Evolutionary conservation across 2,113 vertebrate species (phyloP), one percentile per base, ranked within the genome.

Genomic region (Limnothrissa miodon): DNA sequence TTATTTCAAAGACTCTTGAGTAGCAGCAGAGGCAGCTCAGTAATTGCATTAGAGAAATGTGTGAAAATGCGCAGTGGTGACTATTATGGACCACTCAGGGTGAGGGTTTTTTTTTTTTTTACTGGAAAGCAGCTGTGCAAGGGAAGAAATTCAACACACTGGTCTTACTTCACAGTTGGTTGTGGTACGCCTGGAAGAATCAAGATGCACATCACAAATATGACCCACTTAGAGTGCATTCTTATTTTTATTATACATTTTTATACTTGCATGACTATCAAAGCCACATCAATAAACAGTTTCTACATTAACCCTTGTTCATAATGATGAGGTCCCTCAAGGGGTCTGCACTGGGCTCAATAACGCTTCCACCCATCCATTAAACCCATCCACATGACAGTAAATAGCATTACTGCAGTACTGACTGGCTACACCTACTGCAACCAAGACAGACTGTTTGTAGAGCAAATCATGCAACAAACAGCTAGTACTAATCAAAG

Each of bases 31-130:
- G 78, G 86, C 82, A 82, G 84, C 83, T 66, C 36, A 66, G 85
- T 90, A 92, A 94, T 91, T 92, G 91, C 88, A 89, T 89, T 91
- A 82, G 46, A 88, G 42, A 87, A 90, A 89, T 87, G 78, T 62
- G 78, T 83, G 88, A 91, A 91, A 90, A 90, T 44, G 85, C 84
- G 90, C 82, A 86, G 74, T 44, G 83, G 85, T 82, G 88, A 89
- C 85, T 81, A 83, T 83, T 82, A 84, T 85, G 89, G 91, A 90
- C 90, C 87, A 88, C 86, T 87, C 86, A 53, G 86, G 81, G 88
- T 83, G 85, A 45, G 82, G 86, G n/a, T 51, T 59, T 62, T 62
- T 86, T n/a, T n/a, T n/a, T n/a, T n/a, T n/a, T n/a, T n/a, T n/a
- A n/a, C 84, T 45, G 84, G 83, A 88, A 85, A 87, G 89, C 87